Percentiles rank a stretch among this genome's conserved stretches.
phyloP scores from a whole-genome alignment of 2,888 invertebrate species.

The Byasa hedistus region DNA sequence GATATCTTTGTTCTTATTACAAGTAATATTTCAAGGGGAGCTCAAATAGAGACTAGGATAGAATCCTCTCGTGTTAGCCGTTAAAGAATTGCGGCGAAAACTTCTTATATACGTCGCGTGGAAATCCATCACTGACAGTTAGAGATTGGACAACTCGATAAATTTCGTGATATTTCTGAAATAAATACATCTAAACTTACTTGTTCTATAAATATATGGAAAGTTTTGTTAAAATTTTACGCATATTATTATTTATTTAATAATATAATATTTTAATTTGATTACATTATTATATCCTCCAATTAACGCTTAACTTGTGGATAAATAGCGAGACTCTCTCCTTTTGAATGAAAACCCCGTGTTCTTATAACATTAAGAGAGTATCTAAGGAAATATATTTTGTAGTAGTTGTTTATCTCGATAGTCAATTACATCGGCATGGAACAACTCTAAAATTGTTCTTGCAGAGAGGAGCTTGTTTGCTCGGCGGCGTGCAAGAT shows the following conservation, averaged over 20 bases:
- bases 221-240: too few relatives aligned
- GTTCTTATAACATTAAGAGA: too few relatives aligned
- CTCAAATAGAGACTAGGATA: conserved; percentile 23
- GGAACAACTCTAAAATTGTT: conserved; percentile 58
- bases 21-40: conserved; percentile 25
- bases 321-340: too few relatives aligned
- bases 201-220: not conserved
- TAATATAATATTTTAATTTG: not conserved
- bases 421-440: conserved; percentile 58
- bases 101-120: conserved; percentile 39
- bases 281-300: too few relatives aligned
- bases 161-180: conserved; percentile 17
- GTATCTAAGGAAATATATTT: too few relatives aligned
- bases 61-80: conserved; percentile 34
- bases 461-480: conserved; percentile 54
- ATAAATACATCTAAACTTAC: conserved; percentile 8
- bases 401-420: conserved; percentile 18
- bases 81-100: conserved; percentile 44
- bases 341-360: too few relatives aligned
- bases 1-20: conserved; percentile 21
- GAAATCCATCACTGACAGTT: conserved; percentile 36
- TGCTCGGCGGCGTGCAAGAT: conserved; percentile 67
- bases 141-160: conserved; percentile 23
- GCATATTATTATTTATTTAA: not conserved
- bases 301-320: too few relatives aligned